Base-by-base conservation (phyloP, 2,113 vertebrate genomes). In the Spilogale gracilis region DNA sequence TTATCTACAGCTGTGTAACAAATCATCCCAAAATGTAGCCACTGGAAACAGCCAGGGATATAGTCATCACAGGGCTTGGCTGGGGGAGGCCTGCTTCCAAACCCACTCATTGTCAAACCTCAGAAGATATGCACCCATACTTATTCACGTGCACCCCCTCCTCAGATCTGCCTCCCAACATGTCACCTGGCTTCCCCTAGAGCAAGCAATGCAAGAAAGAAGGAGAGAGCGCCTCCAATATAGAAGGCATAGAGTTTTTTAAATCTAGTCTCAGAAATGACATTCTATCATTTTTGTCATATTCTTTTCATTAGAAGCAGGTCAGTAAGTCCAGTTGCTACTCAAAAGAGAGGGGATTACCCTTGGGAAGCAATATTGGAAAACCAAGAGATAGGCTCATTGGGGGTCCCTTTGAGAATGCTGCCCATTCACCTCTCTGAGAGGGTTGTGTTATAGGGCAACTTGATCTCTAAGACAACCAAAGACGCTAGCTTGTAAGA, bases 21-120 rank as follows among this genome's bases (percentile, higher is more conserved):
- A 93, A 87, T 90, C 54, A n/a, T 18, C 30, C n/a, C 23, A 20
- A 88, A 84, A 65, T 18, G 27, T n/a, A 63, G 80, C 2, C 30
- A 23, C 58, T 56, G 9, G 60, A 54, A 58, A 21, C 27, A 82
- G 2, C 52, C 3, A 4, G 5, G 54, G 25, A 6, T 21, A 12
- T 0, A 4, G 14, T 9, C n/a, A 23, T n/a, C 4, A 0, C 23
- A 27, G 14, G n/a, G 74, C 12, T 52, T 0, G 1, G 9, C 5
- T 1, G 0, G 6, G 4, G 21, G 50, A 38, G 21, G 2, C 67
- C 16, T 50, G 13, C 38, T 45, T n/a, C 2, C 6, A 5, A 43
- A 21, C 10, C 80, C 43, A 25, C 21, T 0, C 8, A 0, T 0
- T 58, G n/a, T 52, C 9, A 60, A n/a, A 17, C 50, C 50, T 78